Conservation (phyloP, 2,888 invertebrate genomes). For the Callinectes sapidus region DNA sequence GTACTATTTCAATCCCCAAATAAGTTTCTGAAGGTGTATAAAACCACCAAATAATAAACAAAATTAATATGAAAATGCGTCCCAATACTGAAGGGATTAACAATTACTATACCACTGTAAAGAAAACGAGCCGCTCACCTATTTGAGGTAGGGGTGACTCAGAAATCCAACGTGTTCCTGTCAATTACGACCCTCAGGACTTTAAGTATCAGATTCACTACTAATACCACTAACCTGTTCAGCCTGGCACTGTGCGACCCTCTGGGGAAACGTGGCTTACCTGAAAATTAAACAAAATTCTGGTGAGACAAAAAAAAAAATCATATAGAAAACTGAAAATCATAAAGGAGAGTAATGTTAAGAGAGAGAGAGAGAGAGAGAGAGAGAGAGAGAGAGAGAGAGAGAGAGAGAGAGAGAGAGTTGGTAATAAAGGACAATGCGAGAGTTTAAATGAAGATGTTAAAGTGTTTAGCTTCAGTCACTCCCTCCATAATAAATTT, state of each 20-base stretch:
- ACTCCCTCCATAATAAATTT: conserved; percentile 8
- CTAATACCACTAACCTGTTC: not conserved
- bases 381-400: not conserved
- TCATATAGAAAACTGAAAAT: not conserved
- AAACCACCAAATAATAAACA: no score
- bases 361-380: not conserved
- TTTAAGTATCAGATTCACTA: not conserved
- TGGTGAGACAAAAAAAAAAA: not conserved
- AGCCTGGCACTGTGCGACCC: not conserved
- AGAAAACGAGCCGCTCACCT: not conserved
- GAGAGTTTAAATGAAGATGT: not conserved
- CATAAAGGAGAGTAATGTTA: not conserved
- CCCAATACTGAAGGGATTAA: no score
- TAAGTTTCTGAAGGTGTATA: no score
- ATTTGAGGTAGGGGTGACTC: not conserved
- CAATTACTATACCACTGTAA: not conserved
- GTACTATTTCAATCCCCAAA: no score
- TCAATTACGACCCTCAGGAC: not conserved
- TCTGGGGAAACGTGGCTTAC: not conserved
- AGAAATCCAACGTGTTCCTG: not conserved
- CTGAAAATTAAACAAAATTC: not conserved
- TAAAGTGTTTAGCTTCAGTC: not conserved
- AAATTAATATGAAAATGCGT: no score
- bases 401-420: not conserved
- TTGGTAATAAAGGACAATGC: not conserved